Percentiles rank a stretch among this genome's conserved stretches.
phyloP scores from a whole-genome alignment of 2,888 invertebrate genomes.

The Ichneumon xanthorius region DNA sequence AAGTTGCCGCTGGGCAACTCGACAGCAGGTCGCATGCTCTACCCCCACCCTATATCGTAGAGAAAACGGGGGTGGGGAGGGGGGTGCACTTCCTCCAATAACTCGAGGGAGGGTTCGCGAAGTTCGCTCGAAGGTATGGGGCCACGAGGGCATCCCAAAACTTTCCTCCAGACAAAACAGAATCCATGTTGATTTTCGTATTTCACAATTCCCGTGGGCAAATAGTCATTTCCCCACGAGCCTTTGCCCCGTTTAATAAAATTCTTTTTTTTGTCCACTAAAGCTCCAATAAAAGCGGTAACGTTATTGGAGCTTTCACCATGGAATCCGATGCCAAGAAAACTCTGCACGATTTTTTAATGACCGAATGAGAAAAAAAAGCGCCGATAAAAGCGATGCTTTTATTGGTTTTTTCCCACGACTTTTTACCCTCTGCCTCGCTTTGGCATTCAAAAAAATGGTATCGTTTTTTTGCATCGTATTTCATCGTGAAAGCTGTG shows the following conservation, averaged over 20 bases:
- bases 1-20: conserved; percentile 62
- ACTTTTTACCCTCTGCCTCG: too few relatives aligned
- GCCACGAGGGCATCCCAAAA: conserved; percentile 56
- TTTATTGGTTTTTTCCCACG: too few relatives aligned
- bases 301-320: background rate
- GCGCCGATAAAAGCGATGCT: too few relatives aligned
- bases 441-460: too few relatives aligned
- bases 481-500: too few relatives aligned
- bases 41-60: background rate
- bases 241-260: background rate
- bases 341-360: too few relatives aligned
- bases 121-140: conserved; percentile 48
- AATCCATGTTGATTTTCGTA: conserved; percentile 51
- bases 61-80: background rate
- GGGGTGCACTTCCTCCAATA: conserved; percentile 40
- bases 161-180: conserved; percentile 61
- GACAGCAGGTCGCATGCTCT: conserved; percentile 56
- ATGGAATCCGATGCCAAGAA: background rate
- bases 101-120: conserved; percentile 56
- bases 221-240: conserved; percentile 46
- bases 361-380: too few relatives aligned
- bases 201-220: conserved; percentile 23
- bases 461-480: too few relatives aligned
- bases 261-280: background rate
- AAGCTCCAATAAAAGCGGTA: background rate